Percentiles rank a stretch among this genome's conserved stretches.
Conservation (phyloP, 2,888 invertebrate genomes). For the Rambutsinella grinnellia region DNA sequence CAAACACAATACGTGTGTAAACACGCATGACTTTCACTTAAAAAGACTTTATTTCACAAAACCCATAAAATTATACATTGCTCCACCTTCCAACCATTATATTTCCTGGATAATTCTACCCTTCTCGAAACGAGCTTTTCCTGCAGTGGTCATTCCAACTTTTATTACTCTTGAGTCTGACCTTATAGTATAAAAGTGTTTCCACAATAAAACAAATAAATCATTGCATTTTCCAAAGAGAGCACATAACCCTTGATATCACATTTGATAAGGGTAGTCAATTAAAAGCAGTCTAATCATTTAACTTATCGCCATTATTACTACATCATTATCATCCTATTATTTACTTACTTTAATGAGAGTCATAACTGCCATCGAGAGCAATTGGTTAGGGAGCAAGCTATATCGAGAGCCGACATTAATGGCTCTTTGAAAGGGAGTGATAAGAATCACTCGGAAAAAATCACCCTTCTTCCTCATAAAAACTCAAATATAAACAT, state of each 20-base stretch:
- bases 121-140: too few relatives aligned
- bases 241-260: background rate
- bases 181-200: background rate
- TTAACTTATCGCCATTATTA: background rate
- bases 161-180: background rate
- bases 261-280: background rate
- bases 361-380: background rate
- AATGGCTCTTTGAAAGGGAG: background rate
- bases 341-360: constrained; percentile 1
- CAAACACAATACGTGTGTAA: background rate
- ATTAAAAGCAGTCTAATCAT: background rate
- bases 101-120: too few relatives aligned
- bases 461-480: background rate
- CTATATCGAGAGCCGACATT: background rate
- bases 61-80: background rate
- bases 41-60: background rate
- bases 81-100: background rate
- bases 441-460: background rate
- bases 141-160: too few relatives aligned
- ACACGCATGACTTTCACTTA: background rate
- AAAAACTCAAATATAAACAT: background rate
- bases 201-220: background rate
- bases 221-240: background rate
- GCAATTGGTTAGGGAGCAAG: background rate
- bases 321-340: background rate